Evolutionary conservation across 2,113 vertebrate genomes (phyloP), one percentile per base, ranked within the genome.

Genomic region (Pica pica): DNA sequence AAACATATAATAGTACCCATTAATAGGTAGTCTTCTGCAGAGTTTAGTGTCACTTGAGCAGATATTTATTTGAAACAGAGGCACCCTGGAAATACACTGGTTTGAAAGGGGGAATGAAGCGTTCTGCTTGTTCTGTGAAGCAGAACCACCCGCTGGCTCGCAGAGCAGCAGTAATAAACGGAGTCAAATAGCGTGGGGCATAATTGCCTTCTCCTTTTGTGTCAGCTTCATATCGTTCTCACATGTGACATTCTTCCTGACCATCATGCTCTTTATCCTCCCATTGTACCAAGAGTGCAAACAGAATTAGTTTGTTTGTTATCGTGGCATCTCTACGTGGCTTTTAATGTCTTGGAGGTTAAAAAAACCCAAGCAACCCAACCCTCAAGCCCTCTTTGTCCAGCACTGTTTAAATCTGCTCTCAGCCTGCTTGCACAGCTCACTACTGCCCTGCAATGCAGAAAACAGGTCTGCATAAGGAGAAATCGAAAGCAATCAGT

Each of bases 181-280:
- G 90, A 94, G 83, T 78, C 79, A 92, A 20, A 33, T 30, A 89
- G 73, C 10, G 1, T 46, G 28, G 49, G 49, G 24, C 18, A 1
- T 89, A 96, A 95, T 75, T 71, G 73, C 86, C 85, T 64, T 90
- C 41, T 92, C 37, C 90, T 71, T 94, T 95, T 96, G 85, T 94
- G 87, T 92, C 93, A 83, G 73, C 74, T 81, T 68, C 57, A 3
- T 60, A 39, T 52, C 19, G 11, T 35, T 93, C 83, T 84, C 0
- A 0, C 94, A 57, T 69, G 88, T 94, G 93, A 92, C 93, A 86
- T 94, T 96, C 68, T 78, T 86, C 71, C 59, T 70, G 76, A 65
- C 88, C 95, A 78, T 93, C 85, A 1, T 24, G 61, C 71, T 89
- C 85, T 94, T 92, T 87, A 57, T 93, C 86, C 65, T 95, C 55